Evolutionary conservation across 1,140 invertebrate species (phyloP).

Genomic region (Gonatopus flavifemur): DNA sequence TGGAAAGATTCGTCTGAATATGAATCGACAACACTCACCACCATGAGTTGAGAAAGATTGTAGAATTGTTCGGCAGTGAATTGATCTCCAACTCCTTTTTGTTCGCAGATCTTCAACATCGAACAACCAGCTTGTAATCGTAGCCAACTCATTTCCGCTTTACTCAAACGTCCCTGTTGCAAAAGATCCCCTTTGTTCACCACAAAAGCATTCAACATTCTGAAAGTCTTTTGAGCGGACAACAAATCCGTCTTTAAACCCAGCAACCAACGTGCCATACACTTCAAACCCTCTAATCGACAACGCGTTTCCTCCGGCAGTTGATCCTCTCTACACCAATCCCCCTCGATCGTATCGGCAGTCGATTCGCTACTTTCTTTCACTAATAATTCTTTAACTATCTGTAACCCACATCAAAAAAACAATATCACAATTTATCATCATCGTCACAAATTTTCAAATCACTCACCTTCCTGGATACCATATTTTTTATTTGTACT

Average conservation of each 20-base stretch:
- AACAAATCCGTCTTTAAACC: conserved; percentile 87
- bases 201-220: conserved; percentile 88
- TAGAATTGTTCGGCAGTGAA: conserved; percentile 94
- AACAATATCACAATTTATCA: conserved; percentile 5
- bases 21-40: conserved; percentile 61
- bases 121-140: conserved; percentile 88
- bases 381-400: conserved; percentile 93
- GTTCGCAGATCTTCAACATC: conserved; percentile 95
- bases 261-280: conserved; percentile 93
- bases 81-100: conserved; percentile 93
- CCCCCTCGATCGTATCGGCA: conserved; percentile 60
- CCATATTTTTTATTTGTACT: conserved; percentile 88
- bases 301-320: conserved; percentile 89
- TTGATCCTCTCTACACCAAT: conserved; percentile 87
- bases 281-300: conserved; percentile 93
- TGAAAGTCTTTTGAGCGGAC: conserved; percentile 91
- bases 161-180: conserved; percentile 73
- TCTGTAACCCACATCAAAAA: conserved; percentile 55
- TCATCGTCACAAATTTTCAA: background rate
- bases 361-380: conserved; percentile 68
- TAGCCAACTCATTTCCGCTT: conserved; percentile 90
- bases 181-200: conserved; percentile 84
- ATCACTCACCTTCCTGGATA: conserved; percentile 78
- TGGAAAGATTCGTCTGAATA: background rate
- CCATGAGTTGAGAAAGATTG: conserved; percentile 87